phyloP scores from a whole-genome alignment of 2,113 vertebrate species.

The Poecilia latipinna region DNA sequence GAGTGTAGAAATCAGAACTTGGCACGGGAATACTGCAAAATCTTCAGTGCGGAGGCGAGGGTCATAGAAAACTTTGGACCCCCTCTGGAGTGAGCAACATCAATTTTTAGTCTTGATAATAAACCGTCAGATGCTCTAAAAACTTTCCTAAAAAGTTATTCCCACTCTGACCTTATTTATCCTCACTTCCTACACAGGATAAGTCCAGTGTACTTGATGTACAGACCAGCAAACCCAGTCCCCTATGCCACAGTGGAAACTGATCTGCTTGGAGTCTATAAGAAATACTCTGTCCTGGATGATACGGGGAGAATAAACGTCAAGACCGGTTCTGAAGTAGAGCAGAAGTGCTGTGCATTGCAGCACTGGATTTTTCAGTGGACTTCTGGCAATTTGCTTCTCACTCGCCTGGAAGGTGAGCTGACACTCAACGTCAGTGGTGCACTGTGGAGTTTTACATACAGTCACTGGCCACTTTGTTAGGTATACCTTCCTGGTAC shows the following conservation, averaged over 20 bases:
- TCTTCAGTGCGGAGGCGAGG: slow-evolving; percentile 92
- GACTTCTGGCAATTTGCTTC: slow-evolving; percentile 94
- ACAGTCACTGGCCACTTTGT: not conserved
- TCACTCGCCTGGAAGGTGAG: slow-evolving; percentile 92
- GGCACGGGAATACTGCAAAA: slow-evolving; percentile 96
- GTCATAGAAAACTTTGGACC: slow-evolving; percentile 85
- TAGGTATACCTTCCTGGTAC: not conserved
- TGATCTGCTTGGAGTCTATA: slow-evolving; percentile 83
- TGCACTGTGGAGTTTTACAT: not conserved
- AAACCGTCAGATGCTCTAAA: not conserved
- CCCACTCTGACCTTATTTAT: not conserved
- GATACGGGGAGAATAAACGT: slow-evolving; percentile 60
- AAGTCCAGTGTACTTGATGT: slow-evolving; percentile 91
- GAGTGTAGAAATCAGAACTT: slow-evolving; percentile 95
- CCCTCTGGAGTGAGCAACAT: slow-evolving; percentile 88
- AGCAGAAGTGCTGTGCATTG: slow-evolving; percentile 91
- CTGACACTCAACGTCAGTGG: not conserved
- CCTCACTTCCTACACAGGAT: slow-evolving; percentile 79
- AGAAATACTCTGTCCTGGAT: slow-evolving; percentile 82
- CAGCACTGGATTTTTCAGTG: slow-evolving; percentile 98
- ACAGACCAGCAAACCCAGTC: slow-evolving; percentile 91
- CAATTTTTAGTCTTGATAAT: not conserved
- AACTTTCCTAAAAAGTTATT: not conserved
- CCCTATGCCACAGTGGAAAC: slow-evolving; percentile 92
- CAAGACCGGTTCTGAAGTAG: slow-evolving; percentile 74